phyloP scores from a whole-genome alignment of 37 sponge, comb jelly and placozoan species.

The Halisarca cf. caerulea region DNA sequence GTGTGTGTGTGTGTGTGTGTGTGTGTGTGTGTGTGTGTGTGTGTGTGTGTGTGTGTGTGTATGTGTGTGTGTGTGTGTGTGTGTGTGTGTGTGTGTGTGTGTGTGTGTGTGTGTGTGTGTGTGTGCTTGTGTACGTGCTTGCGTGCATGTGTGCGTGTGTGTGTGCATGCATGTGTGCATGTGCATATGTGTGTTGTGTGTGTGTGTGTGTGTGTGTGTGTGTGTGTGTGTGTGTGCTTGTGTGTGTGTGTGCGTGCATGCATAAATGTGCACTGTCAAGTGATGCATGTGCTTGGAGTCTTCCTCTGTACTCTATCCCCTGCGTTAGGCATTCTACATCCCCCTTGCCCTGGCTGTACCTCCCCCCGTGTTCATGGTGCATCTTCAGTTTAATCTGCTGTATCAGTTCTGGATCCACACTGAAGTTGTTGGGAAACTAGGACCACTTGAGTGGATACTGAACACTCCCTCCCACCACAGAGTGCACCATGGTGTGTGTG shows the following conservation, averaged over 20 bases:
- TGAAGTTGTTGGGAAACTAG: slow-evolving; percentile 77
- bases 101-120: not conserved
- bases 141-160: not conserved
- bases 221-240: not conserved
- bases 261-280: not conserved
- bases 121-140: not conserved
- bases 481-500: slow-evolving; percentile 84
- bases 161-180: not conserved
- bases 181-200: not conserved
- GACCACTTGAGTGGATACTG: slow-evolving; percentile 89
- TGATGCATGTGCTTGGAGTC: too few relatives aligned
- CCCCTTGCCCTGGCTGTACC: slow-evolving; percentile 88
- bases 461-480: slow-evolving; percentile 96
- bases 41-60: not conserved
- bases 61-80: not conserved
- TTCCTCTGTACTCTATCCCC: not conserved
- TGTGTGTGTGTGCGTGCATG: slow-evolving; percentile 1
- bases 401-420: slow-evolving; percentile 99
- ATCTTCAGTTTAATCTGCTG: slow-evolving; percentile 86
- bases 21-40: not conserved
- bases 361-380: slow-evolving; percentile 74
- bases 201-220: not conserved
- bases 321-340: slow-evolving; percentile 74
- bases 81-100: not conserved
- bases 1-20: slow-evolving; percentile 28